Evolutionary conservation across 2,113 vertebrate genomes (phyloP), one percentile per base, ranked within the genome.

Genomic region (Caloenas nicobarica): DNA sequence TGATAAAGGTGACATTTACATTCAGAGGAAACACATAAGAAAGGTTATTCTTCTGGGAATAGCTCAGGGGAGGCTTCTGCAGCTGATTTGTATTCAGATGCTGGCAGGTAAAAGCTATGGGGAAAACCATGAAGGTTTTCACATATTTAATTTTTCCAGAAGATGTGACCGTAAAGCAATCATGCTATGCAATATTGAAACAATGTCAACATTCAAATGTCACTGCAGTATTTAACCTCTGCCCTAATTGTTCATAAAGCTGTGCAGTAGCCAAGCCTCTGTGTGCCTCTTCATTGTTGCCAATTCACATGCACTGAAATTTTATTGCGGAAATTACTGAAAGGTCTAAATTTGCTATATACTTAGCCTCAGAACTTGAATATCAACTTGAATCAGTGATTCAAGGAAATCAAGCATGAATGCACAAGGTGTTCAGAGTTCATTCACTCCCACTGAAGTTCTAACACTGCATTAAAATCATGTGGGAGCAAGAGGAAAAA

Each of bases 1-100:
- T 81, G 88, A 95, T 91, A 91, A 60, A 73, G 61, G 33, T 95
- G 88, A 84, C 72, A 95, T 96, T 97, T 93, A 89, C 73, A 86
- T 93, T 91, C 81, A 74, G 33, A 91, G 86, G 81, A 94, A 95
- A 94, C 46, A 68, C 23, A 36, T 64, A 96, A 93, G 58, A 72
- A 93, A 90, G 17, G 18, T 28, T 42, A 54, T 62, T 96, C 48
- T 94, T 95, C 66, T 80, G 78, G 81, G 82, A 94, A 83, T 40
- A 85, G 38, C 83, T 95, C 81, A 71, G 61, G 60, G 71, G 82
- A 94, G 81, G 74, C 81, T 74, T 79, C 88, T 94, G 56, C 31
- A 85, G 40, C 93, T 89, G 81, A 96, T 94, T 94, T 89, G 81
- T 96, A 91, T 91, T 93, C 80, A 85, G 64, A 69, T 36, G 1